Percentiles rank a stretch among this genome's conserved stretches.
Conservation (phyloP, 2,888 invertebrate species). For the Vandiemenella viatica region DNA sequence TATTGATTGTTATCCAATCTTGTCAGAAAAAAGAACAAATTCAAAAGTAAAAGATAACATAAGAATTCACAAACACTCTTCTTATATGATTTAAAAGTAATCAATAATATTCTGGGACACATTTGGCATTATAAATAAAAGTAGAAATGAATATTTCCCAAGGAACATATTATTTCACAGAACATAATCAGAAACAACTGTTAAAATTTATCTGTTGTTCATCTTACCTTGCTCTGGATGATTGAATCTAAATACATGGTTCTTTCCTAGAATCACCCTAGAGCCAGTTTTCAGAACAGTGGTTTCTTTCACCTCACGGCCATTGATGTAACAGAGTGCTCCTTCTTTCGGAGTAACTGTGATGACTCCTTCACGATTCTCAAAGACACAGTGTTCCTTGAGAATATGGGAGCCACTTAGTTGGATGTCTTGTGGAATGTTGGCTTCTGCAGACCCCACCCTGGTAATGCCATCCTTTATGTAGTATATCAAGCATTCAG, state of each 20-base stretch:
- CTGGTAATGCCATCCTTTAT: conserved; percentile 91
- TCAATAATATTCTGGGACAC: too few species aligned
- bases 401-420: conserved; percentile 86
- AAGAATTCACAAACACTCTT: too few species aligned
- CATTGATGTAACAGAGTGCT: conserved; percentile 90
- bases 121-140: neutral
- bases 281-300: conserved; percentile 84
- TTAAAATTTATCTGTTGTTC: neutral
- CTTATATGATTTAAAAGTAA: conserved; percentile 2
- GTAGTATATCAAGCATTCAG: conserved; percentile 96
- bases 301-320: conserved; percentile 69
- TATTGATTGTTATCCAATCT: too few species aligned
- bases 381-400: conserved; percentile 91
- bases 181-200: neutral
- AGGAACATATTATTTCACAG: neutral
- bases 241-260: conserved; percentile 98
- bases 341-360: conserved; percentile 69
- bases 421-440: conserved; percentile 85
- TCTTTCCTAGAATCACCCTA: conserved; percentile 93
- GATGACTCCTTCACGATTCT: conserved; percentile 79
- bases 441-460: conserved; percentile 79
- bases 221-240: conserved; percentile 79
- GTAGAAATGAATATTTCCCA: neutral
- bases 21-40: too few species aligned
- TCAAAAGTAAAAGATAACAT: too few species aligned